These are phyloP conservation scores for Phylloscopus whistleri DNA, from an alignment of 2,113 vertebrate genomes.

Conservation along the genomic window DNA sequence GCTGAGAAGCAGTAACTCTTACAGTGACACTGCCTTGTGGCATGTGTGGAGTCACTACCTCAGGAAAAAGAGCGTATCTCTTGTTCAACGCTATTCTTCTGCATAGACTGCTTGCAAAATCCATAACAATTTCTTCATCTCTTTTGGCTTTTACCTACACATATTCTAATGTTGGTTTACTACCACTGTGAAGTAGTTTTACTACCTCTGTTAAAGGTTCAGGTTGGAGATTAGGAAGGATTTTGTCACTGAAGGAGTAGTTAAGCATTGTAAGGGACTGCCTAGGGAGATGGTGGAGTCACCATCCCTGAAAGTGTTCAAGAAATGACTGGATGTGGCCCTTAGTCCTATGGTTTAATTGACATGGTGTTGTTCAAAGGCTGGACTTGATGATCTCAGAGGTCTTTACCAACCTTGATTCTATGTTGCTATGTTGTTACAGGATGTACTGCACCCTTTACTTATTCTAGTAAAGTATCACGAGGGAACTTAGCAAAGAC, in stretches of 20 bases:
- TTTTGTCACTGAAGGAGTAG: neutral
- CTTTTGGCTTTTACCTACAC: neutral
- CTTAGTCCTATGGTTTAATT: neutral
- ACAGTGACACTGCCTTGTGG: neutral
- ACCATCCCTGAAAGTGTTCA: neutral
- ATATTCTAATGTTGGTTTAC: neutral
- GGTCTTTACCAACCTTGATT: neutral
- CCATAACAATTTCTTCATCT: neutral
- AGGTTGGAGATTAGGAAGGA: neutral
- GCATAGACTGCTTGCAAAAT: neutral
- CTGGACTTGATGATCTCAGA: neutral
- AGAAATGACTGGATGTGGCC: accelerated
- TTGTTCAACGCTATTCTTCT: neutral
- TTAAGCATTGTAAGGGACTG: neutral
- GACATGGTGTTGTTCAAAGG: neutral
- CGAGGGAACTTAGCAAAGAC: neutral
- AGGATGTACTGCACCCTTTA: neutral
- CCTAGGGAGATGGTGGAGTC: neutral
- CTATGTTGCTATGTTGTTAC: neutral
- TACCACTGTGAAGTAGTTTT: neutral
- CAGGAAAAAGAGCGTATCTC: neutral
- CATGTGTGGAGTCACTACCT: neutral
- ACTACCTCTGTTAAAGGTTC: neutral
- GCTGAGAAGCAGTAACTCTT: neutral
- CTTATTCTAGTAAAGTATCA: neutral